Evolutionary conservation across 2,113 vertebrate genomes (phyloP).

Genomic region (Neotoma lepida): DNA sequence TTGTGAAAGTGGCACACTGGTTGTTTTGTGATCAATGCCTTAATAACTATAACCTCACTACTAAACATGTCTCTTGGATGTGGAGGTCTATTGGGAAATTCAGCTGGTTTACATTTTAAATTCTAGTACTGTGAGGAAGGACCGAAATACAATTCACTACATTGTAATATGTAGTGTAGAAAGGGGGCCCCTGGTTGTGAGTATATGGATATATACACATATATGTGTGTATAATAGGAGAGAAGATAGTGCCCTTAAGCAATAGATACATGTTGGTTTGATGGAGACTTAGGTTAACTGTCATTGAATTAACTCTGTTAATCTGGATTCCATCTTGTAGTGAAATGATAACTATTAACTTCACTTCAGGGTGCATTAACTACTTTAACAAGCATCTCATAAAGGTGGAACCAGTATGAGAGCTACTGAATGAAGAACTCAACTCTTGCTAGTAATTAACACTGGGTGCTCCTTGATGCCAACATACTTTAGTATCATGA

Average conservation of each 20-base stretch:
- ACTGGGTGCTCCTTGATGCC: neutral
- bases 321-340: neutral
- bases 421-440: neutral
- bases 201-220: neutral
- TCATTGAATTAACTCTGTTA: neutral
- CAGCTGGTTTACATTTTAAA: neutral
- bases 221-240: neutral
- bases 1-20: neutral
- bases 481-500: neutral
- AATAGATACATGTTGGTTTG: neutral
- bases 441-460: neutral
- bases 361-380: neutral
- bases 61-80: neutral
- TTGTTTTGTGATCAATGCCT: neutral
- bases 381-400: neutral
- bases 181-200: neutral
- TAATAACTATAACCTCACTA: neutral
- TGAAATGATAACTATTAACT: neutral
- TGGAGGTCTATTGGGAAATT: neutral
- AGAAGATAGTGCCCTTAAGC: neutral
- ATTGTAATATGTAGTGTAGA: neutral
- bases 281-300: neutral
- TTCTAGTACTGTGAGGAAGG: neutral
- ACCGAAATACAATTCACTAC: neutral
- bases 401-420: neutral